Evolutionary conservation across 2,888 invertebrate genomes (phyloP), one percentile per base, ranked within the genome.

Genomic region (Orthosia incerta): DNA sequence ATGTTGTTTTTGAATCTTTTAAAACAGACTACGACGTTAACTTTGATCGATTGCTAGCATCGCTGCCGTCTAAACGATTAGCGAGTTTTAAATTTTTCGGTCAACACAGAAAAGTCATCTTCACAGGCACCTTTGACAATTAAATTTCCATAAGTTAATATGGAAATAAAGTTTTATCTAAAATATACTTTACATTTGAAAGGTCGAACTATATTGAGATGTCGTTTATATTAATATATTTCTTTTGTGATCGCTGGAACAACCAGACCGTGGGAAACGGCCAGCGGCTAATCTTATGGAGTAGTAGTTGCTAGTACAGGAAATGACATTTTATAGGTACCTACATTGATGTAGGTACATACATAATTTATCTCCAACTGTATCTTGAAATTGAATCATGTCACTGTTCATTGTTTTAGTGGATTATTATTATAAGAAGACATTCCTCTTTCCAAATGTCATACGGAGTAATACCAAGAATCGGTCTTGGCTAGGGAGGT

Each of bases 1-100:
- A 48, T 71, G 66, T 71, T 79, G 68, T 62, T 64, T 81, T 61
- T 65, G 51, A 76, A 76, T 65, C 50, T 69, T 76, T 64, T 46
- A 45, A 82, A 76, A 68, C 68, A 50, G 53, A 26, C 18, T 53
- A 13, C 20, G 80, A 60, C 64, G 51, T 63, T 61, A 31, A 76
- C 55, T 69, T 68, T 67, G 68, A 55, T 74, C 23, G 63, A 66
- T 68, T 56, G 26, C 55, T 73, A 57, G 66, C n/a, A 39, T 55
- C 48, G 63, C 48, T 61, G 51, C n/a, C 56, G 64, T 65, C 60
- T 45, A 60, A 74, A 71, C 69, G 53, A 82, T 80, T 67, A 67
- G 59, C 23, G 53, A 51, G 46, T 23, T 57, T 63, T 66, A 61
- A 56, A 60, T 69, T 71, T 20, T 46, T 71, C 26, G 59, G 67